Evolutionary conservation across 2,113 vertebrate species (phyloP).

Genomic region (Bubalus kerabau): DNA sequence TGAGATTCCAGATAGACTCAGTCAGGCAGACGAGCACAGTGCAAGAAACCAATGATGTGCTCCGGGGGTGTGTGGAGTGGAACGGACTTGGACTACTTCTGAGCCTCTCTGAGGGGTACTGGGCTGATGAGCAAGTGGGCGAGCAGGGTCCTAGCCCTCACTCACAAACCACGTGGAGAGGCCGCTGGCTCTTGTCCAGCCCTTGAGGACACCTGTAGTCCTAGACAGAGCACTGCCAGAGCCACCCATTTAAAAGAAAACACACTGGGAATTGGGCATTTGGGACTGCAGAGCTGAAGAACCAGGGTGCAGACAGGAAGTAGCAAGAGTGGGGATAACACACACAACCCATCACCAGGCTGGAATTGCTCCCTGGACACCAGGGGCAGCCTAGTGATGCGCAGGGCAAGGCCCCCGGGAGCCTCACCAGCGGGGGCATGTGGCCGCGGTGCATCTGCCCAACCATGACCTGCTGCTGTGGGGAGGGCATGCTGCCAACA

Average conservation of each 20-base stretch:
- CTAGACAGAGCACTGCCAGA: neutral
- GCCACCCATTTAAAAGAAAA: neutral
- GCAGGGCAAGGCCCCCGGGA: neutral
- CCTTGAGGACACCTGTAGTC: neutral
- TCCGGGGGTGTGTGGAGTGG: accelerated
- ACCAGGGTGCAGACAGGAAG: neutral
- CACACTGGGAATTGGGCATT: neutral
- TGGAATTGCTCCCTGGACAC: neutral
- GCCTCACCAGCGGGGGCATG: slow-evolving; percentile 96
- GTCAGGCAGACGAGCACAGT: neutral
- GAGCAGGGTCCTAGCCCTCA: neutral
- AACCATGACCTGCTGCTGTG: slow-evolving; percentile 94
- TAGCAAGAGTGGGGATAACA: neutral
- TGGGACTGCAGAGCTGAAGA: neutral
- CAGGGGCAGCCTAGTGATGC: accelerated
- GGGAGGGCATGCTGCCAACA: slow-evolving; percentile 93
- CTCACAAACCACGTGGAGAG: neutral
- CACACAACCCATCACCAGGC: neutral
- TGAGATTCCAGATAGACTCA: neutral
- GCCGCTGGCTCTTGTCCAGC: neutral
- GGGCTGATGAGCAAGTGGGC: neutral
- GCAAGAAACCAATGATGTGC: neutral
- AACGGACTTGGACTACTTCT: neutral
- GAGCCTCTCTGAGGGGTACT: neutral
- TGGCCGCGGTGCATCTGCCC: slow-evolving; percentile 99